Evolutionary conservation across 2,797 vertebrate genomes (phyloP).

Genomic region (Phalloptychus januarius): DNA sequence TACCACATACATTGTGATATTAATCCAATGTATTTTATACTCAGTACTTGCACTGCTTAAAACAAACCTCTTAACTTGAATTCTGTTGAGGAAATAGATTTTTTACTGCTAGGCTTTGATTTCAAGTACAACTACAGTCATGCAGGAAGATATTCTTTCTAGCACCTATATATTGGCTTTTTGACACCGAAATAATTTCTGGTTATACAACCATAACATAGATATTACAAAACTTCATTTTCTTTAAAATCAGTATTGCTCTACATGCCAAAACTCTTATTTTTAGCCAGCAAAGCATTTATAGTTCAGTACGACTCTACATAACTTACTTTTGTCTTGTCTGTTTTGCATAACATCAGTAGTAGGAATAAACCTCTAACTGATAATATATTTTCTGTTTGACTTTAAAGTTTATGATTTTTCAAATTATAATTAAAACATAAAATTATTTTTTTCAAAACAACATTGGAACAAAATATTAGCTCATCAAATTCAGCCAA

Average conservation of each 20-base stretch:
- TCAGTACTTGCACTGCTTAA: not conserved
- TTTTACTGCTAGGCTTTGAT: not conserved
- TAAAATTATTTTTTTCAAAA: not conserved
- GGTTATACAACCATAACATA: not conserved
- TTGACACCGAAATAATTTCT: not conserved
- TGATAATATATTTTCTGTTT: not conserved
- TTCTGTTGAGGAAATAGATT: not conserved
- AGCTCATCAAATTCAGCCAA: not conserved
- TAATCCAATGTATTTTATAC: not conserved
- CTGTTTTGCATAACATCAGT: not conserved
- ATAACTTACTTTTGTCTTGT: not conserved
- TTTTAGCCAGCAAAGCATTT: not conserved
- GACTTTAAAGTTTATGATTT: not conserved
- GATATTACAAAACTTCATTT: not conserved
- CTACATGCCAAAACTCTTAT: not conserved
- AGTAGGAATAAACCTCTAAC: not conserved
- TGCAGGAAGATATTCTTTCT: not conserved
- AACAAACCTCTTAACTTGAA: not conserved
- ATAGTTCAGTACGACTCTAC: not conserved
- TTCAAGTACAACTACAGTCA: not conserved
- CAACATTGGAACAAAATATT: not conserved
- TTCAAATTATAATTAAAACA: not conserved
- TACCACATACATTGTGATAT: constrained; percentile 27
- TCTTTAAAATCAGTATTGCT: not conserved
- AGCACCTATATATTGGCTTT: not conserved